Evolutionary conservation across 2,113 vertebrate species (phyloP), one percentile per base, ranked within the genome.

Genomic region (Chaetura pelagica): DNA sequence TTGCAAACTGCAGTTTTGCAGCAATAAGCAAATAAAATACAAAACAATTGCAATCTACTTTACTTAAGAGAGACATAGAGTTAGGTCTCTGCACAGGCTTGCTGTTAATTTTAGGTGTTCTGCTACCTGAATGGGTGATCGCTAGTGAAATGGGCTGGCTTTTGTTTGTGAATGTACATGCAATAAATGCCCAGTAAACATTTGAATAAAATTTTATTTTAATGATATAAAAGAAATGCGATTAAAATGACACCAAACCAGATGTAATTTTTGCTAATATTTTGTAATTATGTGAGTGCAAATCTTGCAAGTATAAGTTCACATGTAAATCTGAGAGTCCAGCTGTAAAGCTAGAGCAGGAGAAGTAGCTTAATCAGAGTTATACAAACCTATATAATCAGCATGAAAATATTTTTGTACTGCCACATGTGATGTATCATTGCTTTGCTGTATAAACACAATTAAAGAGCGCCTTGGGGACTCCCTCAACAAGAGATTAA

Each of bases 401-500:
- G 92, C 87, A 84, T 92, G 96, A 96, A 98, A 97, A 97, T 97
- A 97, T 97, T 97, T 97, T 94, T 93, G 72, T 90, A 90, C 97
- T 97, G 96, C 96, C 95, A 97, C 92, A 95, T 95, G 92, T 97
- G 95, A 97, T 97, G 76, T 93, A 96, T 97, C 94, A 89, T 97
- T 96, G 93, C 96, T 62, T 78, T 96, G 82, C 96, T 97, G 52
- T 96, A 93, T 97, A 97, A 97, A 97, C 96, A 97, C 12, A 92
- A 94, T 97, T 97, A 97, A 97, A 95, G 76, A 63, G 91, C 74
- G 72, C 95, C 96, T 89, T 94, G 72, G 97, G 96, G 95, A 97
- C 91, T 96, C 94, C 91, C 81, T 96, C 93, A 93, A 97, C 86
- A 87, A 93, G 96, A 94, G 97, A 96, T 96, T 94, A 96, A 97